Conservation (phyloP, 2,797 vertebrate species). For the Spondyliosoma cantharus region DNA sequence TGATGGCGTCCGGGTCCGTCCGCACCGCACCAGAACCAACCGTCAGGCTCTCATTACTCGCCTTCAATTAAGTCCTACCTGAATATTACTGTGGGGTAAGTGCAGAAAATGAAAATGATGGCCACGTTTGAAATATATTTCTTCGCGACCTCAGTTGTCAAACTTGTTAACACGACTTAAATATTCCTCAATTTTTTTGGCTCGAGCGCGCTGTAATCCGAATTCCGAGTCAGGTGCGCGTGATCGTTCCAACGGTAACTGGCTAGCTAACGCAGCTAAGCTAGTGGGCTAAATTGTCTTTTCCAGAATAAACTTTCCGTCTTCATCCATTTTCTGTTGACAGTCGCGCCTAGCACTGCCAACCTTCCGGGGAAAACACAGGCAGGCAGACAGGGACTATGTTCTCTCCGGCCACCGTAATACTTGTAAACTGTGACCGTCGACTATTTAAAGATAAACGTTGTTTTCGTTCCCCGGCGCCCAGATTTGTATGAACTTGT, state of each 20-base stretch:
- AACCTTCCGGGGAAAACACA: slow-evolving; percentile 74
- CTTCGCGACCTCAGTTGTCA: slow-evolving; percentile 46
- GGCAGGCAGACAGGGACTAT: slow-evolving; percentile 40
- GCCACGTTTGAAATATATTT: neutral
- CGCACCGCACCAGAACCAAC: slow-evolving; percentile 76
- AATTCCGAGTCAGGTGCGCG: slow-evolving; percentile 70
- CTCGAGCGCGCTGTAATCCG: slow-evolving; percentile 17
- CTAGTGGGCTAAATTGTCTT: slow-evolving; percentile 55
- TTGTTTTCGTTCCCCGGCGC: slow-evolving; percentile 38
- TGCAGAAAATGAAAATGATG: neutral
- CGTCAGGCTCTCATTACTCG: slow-evolving; percentile 47
- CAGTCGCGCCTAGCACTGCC: slow-evolving; percentile 81
- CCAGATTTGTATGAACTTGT: slow-evolving; percentile 25
- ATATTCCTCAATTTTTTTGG: slow-evolving; percentile 26
- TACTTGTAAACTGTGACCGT: slow-evolving; percentile 54
- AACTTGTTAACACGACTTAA: slow-evolving; percentile 71
- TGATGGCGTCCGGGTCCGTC: slow-evolving; percentile 81
- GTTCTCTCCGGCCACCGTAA: slow-evolving; percentile 54
- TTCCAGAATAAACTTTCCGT: slow-evolving; percentile 74
- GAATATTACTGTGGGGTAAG: neutral
- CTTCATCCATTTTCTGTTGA: slow-evolving; percentile 77
- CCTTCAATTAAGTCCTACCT: neutral
- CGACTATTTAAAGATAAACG: slow-evolving; percentile 50
- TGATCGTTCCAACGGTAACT: slow-evolving; percentile 14
- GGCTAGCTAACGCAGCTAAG: slow-evolving; percentile 59